Percentiles rank a stretch among this genome's conserved stretches.
Evolutionary conservation across 1,140 invertebrate species (phyloP).

Genomic region (Lethocerus indicus): DNA sequence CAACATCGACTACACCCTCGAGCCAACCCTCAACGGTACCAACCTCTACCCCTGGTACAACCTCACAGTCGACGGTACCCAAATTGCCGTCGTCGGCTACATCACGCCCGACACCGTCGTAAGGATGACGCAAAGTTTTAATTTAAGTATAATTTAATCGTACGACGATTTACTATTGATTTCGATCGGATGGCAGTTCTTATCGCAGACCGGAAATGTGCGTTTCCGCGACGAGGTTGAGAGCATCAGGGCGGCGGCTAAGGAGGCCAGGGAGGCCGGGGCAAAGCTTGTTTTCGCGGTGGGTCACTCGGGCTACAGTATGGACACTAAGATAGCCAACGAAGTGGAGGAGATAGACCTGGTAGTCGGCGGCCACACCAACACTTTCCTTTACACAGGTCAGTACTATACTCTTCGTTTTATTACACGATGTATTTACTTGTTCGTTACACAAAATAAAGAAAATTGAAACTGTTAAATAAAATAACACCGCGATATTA

Average conservation of each 20-base stretch:
- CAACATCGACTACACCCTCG: slow-evolving; percentile 53
- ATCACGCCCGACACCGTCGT: slow-evolving; percentile 64
- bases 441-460: not conserved
- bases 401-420: not conserved
- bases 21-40: slow-evolving; percentile 34
- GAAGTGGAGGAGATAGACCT: slow-evolving; percentile 67
- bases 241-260: slow-evolving; percentile 47
- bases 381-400: slow-evolving; percentile 72
- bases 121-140: not conserved
- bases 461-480: not conserved
- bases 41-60: slow-evolving; percentile 43
- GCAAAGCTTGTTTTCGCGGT: slow-evolving; percentile 56
- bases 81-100: slow-evolving; percentile 78
- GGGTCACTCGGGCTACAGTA: slow-evolving; percentile 70
- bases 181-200: slow-evolving; percentile 26
- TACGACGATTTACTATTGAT: not conserved
- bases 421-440: too few relatives aligned
- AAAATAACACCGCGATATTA: too few relatives aligned
- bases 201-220: slow-evolving; percentile 40
- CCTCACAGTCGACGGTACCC: slow-evolving; percentile 37
- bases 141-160: not conserved
- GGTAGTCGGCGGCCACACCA: slow-evolving; percentile 74
- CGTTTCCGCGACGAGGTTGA: slow-evolving; percentile 57
- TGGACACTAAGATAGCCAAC: slow-evolving; percentile 58
- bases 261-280: slow-evolving; percentile 38